A percentile compares a stretch with the other conserved stretches of the same genome.
phyloP scores from a whole-genome alignment of 2,888 invertebrate species.

The Synanthedon vespiformis region DNA sequence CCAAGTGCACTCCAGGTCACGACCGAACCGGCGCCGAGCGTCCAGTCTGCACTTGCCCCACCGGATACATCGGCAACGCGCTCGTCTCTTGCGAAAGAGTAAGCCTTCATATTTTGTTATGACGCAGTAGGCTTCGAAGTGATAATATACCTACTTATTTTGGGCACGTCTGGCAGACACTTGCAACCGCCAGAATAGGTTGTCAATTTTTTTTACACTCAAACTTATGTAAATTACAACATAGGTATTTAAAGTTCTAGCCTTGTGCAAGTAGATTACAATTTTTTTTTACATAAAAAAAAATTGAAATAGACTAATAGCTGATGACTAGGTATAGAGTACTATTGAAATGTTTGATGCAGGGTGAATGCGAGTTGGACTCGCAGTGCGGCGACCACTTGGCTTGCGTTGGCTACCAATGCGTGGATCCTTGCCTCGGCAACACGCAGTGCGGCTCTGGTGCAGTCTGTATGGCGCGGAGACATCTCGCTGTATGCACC shows the following conservation, averaged over 20 bases:
- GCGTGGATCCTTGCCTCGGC: constrained; percentile 80
- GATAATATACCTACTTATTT: no score
- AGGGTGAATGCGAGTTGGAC: constrained; percentile 85
- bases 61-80: constrained; percentile 84
- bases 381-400: constrained; percentile 80
- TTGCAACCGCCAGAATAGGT: no score
- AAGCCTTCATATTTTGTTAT: constrained; percentile 13
- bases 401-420: constrained; percentile 83
- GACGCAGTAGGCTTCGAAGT: neutral
- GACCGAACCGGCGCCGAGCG: constrained; percentile 85
- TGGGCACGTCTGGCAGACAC: no score
- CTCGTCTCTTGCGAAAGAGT: constrained; percentile 75
- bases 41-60: constrained; percentile 86
- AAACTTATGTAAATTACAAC: no score
- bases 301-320: no score
- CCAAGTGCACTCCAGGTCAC: constrained; percentile 84
- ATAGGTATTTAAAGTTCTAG: no score
- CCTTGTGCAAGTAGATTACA: no score
- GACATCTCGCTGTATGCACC: constrained; percentile 86
- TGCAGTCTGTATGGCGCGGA: constrained; percentile 79
- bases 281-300: no score
- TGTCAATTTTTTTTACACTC: no score
- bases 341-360: constrained; percentile 6
- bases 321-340: no score
- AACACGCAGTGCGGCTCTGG: constrained; percentile 79